These are phyloP conservation scores for Ceyx melanurus DNA, from an alignment of 2,113 vertebrate genomes.

Conservation along the genomic window DNA sequence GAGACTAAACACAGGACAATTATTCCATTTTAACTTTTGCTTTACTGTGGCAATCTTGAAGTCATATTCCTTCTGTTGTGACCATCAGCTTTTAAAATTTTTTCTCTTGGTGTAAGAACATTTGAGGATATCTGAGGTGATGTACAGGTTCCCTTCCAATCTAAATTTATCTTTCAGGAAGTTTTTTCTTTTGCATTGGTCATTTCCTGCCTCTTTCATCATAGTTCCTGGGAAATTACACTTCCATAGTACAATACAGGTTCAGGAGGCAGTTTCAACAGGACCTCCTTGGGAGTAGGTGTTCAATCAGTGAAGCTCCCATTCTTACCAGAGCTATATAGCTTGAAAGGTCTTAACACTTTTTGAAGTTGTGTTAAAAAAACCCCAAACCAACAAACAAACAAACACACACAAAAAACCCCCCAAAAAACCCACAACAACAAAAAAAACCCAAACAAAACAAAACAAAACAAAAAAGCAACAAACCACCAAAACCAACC, in stretches of 20 bases:
- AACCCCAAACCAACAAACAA: background rate
- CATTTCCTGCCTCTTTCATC: background rate
- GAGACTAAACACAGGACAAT: constrained; percentile 53
- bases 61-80: constrained; percentile 5
- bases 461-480: too few relatives aligned
- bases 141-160: background rate
- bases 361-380: background rate
- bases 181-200: background rate
- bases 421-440: too few relatives aligned
- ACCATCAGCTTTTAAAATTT: background rate
- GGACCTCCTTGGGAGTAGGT: background rate
- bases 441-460: too few relatives aligned
- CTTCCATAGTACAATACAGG: background rate
- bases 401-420: too few relatives aligned
- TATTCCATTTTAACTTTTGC: constrained; percentile 53
- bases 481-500: too few relatives aligned
- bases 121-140: background rate
- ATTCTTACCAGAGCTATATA: background rate
- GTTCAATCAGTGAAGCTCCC: background rate
- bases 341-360: background rate
- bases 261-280: background rate
- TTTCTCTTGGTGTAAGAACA: background rate
- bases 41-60: constrained; percentile 46
- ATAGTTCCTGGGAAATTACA: background rate
- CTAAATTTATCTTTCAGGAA: background rate